phyloP scores from a whole-genome alignment of 1,140 invertebrate genomes.

The Mamestra configurata region DNA sequence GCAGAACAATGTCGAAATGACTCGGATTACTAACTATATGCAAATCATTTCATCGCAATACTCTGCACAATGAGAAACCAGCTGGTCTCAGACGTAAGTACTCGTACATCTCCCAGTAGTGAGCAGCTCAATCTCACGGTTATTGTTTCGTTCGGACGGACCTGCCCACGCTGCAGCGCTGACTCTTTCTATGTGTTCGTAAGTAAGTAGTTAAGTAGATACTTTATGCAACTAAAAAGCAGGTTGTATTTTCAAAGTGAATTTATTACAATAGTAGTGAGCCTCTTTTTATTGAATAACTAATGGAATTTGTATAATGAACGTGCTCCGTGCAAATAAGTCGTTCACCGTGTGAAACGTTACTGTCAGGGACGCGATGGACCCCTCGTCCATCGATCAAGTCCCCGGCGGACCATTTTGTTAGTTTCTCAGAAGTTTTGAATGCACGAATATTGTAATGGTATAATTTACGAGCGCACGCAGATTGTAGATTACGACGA shows the following conservation, averaged over 20 bases:
- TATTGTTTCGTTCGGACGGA: too few species aligned
- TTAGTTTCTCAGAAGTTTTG: neutral
- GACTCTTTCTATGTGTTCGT: too few species aligned
- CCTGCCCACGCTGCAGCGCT: too few species aligned
- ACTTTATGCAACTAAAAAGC: neutral
- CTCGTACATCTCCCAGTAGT: too few species aligned
- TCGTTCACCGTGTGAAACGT: neutral
- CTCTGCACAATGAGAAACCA: too few species aligned
- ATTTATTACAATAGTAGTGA: neutral
- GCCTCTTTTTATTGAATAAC: neutral
- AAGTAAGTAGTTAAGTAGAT: too few species aligned
- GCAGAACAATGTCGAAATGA: neutral
- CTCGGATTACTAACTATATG: neutral
- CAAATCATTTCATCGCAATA: constrained; percentile 4
- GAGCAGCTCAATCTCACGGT: too few species aligned
- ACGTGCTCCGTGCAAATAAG: neutral
- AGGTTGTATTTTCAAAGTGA: neutral
- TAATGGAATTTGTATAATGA: neutral
- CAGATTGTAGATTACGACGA: constrained; percentile 2
- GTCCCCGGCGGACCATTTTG: neutral
- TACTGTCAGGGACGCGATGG: neutral
- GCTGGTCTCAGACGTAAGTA: too few species aligned
- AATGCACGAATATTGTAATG: constrained; percentile 8
- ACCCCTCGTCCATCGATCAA: neutral
- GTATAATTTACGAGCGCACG: constrained; percentile 6